A percentile compares a stretch with the other conserved stretches of the same genome.
Evolutionary conservation across 1,140 invertebrate species (phyloP).

Genomic region (Danaus plexippus): DNA sequence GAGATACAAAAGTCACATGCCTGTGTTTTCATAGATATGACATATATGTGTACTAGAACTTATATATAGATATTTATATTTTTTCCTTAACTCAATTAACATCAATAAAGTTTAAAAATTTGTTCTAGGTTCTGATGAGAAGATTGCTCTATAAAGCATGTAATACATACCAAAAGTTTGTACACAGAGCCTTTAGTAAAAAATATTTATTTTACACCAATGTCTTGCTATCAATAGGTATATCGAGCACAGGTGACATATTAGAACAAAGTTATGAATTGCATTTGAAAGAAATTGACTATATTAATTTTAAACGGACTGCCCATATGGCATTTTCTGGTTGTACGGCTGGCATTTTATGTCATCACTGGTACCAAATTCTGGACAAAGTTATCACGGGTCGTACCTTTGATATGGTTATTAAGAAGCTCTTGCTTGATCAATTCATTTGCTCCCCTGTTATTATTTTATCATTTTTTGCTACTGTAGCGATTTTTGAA

Average conservation of each 20-base stretch:
- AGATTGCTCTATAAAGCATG: no score
- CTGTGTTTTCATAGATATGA: no score
- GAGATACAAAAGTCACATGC: no score
- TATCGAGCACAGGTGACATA: conserved; percentile 85
- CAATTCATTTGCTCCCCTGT: conserved; percentile 91
- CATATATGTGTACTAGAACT: no score
- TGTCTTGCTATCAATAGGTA: conserved; percentile 81
- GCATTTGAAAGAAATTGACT: conserved; percentile 73
- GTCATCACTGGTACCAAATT: conserved; percentile 83
- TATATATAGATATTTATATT: no score
- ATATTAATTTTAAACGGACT: conserved; percentile 79
- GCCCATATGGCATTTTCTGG: conserved; percentile 86
- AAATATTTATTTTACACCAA: conserved; percentile 89
- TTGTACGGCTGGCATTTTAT: conserved; percentile 82
- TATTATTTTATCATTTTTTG: conserved; percentile 86
- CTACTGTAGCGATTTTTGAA: conserved; percentile 83
- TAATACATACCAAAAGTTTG: conserved; percentile 31
- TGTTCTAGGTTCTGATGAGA: no score
- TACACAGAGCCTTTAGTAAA: conserved; percentile 74
- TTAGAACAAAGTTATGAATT: conserved; percentile 91
- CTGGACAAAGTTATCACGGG: conserved; percentile 76
- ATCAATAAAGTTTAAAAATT: no score
- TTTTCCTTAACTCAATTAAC: no score
- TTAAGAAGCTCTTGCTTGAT: conserved; percentile 79
- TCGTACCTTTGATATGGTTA: conserved; percentile 6